Conservation (phyloP, 2,113 vertebrate species). For the Lonchura striata region DNA sequence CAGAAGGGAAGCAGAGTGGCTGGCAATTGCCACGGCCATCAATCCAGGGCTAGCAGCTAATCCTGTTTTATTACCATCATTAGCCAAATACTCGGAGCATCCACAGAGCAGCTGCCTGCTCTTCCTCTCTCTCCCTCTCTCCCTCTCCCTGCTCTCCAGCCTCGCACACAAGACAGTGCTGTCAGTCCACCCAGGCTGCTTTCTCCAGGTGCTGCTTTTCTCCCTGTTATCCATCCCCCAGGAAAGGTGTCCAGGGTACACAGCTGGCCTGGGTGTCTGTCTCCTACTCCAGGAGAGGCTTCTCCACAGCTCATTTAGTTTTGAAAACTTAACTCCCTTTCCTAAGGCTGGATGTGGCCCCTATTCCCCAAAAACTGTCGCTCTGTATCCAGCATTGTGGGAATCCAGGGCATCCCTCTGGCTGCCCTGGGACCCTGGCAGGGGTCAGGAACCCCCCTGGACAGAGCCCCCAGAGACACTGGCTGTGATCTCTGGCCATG, state of each 20-base stretch:
- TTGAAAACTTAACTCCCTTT: background rate
- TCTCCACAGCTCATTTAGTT: background rate
- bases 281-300: background rate
- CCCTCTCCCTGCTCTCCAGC: background rate
- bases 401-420: no score
- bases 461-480: no score
- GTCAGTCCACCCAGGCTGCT: background rate
- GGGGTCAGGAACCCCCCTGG: no score
- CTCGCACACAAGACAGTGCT: background rate
- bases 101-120: background rate
- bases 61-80: conserved; percentile 40
- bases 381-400: background rate
- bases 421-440: no score
- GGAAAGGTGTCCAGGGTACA: background rate
- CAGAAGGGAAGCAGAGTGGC: background rate
- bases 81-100: background rate
- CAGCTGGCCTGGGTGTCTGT: background rate
- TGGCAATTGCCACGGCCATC: background rate
- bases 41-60: conserved; percentile 14
- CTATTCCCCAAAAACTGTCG: background rate
- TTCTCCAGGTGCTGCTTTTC: background rate
- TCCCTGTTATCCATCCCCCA: background rate
- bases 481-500: no score
- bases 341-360: background rate
- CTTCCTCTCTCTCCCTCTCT: background rate